These are phyloP conservation scores for Caranx ignobilis DNA, from an alignment of 2,113 vertebrate genomes.

Conservation along the genomic window DNA sequence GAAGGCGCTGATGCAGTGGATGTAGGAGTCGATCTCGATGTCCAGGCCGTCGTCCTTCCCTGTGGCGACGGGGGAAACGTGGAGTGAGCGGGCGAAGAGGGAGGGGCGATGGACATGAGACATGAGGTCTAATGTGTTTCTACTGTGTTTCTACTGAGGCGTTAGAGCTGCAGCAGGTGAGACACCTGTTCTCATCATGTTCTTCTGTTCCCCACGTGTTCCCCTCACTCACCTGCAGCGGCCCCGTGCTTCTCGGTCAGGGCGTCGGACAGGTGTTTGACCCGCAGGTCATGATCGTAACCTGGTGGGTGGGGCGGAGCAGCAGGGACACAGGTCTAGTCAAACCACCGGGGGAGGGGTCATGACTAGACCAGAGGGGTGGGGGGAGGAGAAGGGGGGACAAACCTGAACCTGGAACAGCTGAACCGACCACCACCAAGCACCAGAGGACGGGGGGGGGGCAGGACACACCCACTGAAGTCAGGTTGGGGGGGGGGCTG, in stretches of 20 bases:
- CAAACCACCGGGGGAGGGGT: slow-evolving; percentile 72
- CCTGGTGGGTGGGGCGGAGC: slow-evolving; percentile 86
- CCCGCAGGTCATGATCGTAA: slow-evolving; percentile 93
- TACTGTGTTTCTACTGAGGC: neutral
- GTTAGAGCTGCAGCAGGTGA: neutral
- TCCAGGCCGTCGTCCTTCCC: slow-evolving; percentile 96
- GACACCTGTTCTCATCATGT: neutral
- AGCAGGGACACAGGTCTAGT: slow-evolving; percentile 64
- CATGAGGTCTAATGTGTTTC: neutral
- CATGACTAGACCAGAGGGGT: slow-evolving; percentile 63
- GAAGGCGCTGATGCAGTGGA: slow-evolving; percentile 96
- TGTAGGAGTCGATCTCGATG: slow-evolving; percentile 96
- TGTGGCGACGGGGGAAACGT: slow-evolving; percentile 62
- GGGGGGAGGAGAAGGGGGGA: neutral
- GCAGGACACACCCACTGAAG: slow-evolving; percentile 33
- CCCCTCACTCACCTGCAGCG: slow-evolving; percentile 88
- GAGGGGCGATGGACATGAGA: neutral
- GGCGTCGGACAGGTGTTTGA: slow-evolving; percentile 92
- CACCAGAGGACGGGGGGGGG: slow-evolving; percentile 64
- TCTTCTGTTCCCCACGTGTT: slow-evolving; percentile 1
- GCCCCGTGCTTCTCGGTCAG: slow-evolving; percentile 94
- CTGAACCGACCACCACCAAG: slow-evolving; percentile 81
- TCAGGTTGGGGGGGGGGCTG: neutral
- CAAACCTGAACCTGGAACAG: slow-evolving; percentile 76
- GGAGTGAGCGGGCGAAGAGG: slow-evolving; percentile 6